Evolutionary conservation across 2,113 vertebrate genomes (phyloP), one percentile per base, ranked within the genome.

Genomic region (Rutilus rutilus): DNA sequence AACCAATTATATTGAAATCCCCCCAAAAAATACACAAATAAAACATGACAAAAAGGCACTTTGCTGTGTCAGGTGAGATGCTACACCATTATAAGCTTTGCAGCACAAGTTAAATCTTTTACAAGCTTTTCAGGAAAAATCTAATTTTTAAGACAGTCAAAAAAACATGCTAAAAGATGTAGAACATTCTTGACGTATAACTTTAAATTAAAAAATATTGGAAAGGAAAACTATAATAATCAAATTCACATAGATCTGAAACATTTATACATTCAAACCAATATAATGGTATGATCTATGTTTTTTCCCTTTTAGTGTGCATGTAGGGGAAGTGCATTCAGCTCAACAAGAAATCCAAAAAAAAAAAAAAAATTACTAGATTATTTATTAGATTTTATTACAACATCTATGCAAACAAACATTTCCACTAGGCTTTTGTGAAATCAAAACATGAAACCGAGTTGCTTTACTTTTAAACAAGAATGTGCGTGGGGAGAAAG

Each of bases 381-480:
- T 76, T 23, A 71, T 76, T 79, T 84, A 80, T 45, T 81, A 76
- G 9, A 52, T 77, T 82, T 78, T 83, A 73, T 78, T 73, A 86
- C 36, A 57, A 57, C 54, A 57, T 23, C 45, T 47, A 85, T 36
- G 14, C 9, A 42, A 85, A 84, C 54, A 71, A 25, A 23, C 54
- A 85, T 36, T 59, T 80, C 45, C 77, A 54, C 15, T 25, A 11
- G 15, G 15, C 8, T 0, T 50, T 23, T 45, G 15, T 11, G 7
- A 84, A 54, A 5, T 65, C 39, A 39, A n/a, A 75, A 75, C 62
- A 39, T 8, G 15, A 64, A 62, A 15, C 0, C 6, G 19, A 36
- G 5, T 45, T 42, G 4, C 36, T 65, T 75, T 64, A 81, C n/a
- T 62, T 86, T 75, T 71, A n/a, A 45, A 62, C 12, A 47, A 21